Conservation (phyloP, 2,888 invertebrate species). For the Allygus modestus region DNA sequence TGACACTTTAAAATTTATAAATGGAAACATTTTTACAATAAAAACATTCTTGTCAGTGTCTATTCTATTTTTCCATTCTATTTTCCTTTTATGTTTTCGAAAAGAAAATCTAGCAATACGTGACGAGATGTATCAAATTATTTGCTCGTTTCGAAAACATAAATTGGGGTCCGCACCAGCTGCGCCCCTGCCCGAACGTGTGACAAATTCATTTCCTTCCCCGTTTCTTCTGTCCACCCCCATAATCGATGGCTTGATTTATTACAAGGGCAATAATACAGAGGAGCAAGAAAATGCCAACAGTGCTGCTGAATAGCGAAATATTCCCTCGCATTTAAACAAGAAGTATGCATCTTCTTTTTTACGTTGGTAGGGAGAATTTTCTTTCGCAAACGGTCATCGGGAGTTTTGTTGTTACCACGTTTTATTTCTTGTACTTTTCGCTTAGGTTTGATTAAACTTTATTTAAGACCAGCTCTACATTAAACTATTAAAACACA, state of each 20-base stretch:
- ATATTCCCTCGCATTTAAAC: constrained; percentile 7
- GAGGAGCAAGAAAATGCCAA: constrained; percentile 28
- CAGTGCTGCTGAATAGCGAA: constrained; percentile 32
- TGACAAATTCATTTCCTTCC: constrained; percentile 43
- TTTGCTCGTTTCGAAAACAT: constrained; percentile 39
- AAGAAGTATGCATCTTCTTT: constrained; percentile 23
- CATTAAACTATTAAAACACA: no score
- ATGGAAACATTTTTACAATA: no score
- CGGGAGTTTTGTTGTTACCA: no score
- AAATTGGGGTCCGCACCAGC: constrained; percentile 37
- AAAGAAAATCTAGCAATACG: not conserved
- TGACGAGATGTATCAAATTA: constrained; percentile 26
- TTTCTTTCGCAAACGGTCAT: not conserved
- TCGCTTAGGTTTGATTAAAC: no score
- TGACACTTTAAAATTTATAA: no score
- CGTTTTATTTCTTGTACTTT: no score
- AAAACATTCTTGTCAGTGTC: no score
- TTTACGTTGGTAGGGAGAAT: not conserved
- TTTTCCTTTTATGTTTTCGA: no score
- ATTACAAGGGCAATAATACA: constrained; percentile 32
- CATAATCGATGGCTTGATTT: constrained; percentile 30
- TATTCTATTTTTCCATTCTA: no score
- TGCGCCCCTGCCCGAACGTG: constrained; percentile 4
- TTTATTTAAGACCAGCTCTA: no score
- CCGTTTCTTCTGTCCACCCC: constrained; percentile 27